A percentile compares a stretch with the other conserved stretches of the same genome.
Conservation (phyloP, 2,113 vertebrate species). For the Synodontis membranacea region DNA sequence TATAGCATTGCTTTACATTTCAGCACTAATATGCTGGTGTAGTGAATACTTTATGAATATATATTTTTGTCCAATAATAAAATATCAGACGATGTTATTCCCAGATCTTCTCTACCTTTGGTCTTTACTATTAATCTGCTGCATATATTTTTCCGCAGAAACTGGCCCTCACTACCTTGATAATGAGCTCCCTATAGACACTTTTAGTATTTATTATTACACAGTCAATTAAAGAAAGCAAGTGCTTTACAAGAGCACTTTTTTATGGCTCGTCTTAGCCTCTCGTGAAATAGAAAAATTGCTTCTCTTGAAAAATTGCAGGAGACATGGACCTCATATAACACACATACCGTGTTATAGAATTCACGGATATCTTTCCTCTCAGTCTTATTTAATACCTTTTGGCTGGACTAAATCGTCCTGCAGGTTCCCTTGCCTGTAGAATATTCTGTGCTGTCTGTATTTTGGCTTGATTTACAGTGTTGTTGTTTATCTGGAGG, state of each 20-base stretch:
- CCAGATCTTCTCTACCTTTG: conserved; percentile 53
- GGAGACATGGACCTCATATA: background rate
- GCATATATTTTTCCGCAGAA: conserved; percentile 46
- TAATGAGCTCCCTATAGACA: conserved; percentile 44
- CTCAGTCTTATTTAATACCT: conserved; percentile 13
- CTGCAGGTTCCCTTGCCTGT: conserved; percentile 1
- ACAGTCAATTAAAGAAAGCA: conserved; percentile 57
- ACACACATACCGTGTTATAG: background rate
- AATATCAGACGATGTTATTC: conserved; percentile 41
- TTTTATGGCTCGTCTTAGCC: conserved; percentile 27
- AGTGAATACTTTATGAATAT: background rate
- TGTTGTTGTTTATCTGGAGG: background rate
- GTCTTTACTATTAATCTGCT: conserved; percentile 55
- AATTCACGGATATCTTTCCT: conserved; percentile 10
- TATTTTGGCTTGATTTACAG: conserved; percentile 33
- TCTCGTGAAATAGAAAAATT: conserved; percentile 51
- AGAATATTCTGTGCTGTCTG: background rate
- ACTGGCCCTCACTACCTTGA: conserved; percentile 36
- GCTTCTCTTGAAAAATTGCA: conserved; percentile 53
- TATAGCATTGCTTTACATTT: background rate
- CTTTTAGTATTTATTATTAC: conserved; percentile 53
- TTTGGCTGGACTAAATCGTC: conserved; percentile 24
- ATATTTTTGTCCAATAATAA: conserved; percentile 28
- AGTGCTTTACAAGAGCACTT: conserved; percentile 52
- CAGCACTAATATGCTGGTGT: background rate